Base-by-base conservation (phyloP, 2,113 vertebrate species). In the Neogobius melanostomus region DNA sequence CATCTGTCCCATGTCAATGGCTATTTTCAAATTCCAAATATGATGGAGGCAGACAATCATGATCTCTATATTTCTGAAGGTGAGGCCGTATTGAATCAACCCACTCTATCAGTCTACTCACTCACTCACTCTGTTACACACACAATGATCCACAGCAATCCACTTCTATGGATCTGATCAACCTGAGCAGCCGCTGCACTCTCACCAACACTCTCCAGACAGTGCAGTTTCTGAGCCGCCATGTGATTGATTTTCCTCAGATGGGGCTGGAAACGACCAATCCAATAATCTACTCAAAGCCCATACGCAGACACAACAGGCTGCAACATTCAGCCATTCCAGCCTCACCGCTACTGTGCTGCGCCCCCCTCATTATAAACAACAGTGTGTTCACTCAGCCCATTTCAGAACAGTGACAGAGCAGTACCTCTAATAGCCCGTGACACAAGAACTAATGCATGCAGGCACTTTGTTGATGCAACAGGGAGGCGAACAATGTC, bases 201-300 rank as follows among this genome's bases (percentile, higher is more conserved):
- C 49, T 50, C 49, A 50, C 49, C 49, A 50, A 50, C 11, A 11
- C 49, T 50, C 61, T 51, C 72, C 61, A 69, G 47, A 44, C 0
- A 28, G 28, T 28, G 28, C 28, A 28, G 28, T 28, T 28, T 28
- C 28, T 0, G 15, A 70, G 77, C 16, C 44, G 6, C 15, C 7
- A 47, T 7, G 43, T 6, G 36, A 85, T 82, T 44, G 80, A 84
- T 82, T 85, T 84, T 81, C 82, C 80, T 79, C 77, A 3, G 28
- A 28, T 68, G 75, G 4, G n/a, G 64, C 16, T 83, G 53, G 63
- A 82, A 86, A 87, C 64, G 63, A 78, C 62, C 61, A 43, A 76
- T 85, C 75, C 79, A 73, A 77, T 77, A 80, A 82, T 83, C 73
- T 74, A 54, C 11, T 63, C 49, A 77, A 73, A 71, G 64, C 74